phyloP scores from a whole-genome alignment of 2,888 invertebrate species.

The Amblyjoppa proteus region DNA sequence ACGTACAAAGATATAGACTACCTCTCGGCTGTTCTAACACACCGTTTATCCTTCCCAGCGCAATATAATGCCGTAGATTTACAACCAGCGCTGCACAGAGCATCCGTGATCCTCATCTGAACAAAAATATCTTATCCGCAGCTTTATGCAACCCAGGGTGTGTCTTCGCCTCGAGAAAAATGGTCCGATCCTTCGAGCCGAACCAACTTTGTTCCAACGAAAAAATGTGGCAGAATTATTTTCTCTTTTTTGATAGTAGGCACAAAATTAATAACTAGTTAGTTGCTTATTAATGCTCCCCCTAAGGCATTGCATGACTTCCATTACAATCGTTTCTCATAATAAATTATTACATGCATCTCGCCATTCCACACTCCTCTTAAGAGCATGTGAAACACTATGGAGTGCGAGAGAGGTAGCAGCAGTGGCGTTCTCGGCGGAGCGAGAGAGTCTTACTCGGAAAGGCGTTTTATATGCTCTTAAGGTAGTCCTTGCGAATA shows the following conservation, averaged over 20 bases:
- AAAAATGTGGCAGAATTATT: not conserved
- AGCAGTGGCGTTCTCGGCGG: too few relatives aligned
- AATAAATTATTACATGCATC: too few relatives aligned
- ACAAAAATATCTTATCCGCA: constrained; percentile 6
- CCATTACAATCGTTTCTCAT: too few relatives aligned
- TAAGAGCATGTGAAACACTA: too few relatives aligned
- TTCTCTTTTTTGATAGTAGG: not conserved
- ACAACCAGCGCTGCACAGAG: not conserved
- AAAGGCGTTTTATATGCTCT: too few relatives aligned
- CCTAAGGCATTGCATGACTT: too few relatives aligned
- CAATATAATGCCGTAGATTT: constrained; percentile 6
- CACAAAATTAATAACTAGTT: not conserved
- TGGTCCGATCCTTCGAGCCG: too few relatives aligned
- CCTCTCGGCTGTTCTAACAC: constrained; percentile 1
- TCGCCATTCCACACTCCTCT: too few relatives aligned
- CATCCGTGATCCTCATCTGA: constrained; percentile 4
- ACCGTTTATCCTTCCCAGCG: constrained; percentile 23
- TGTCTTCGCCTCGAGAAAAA: not conserved
- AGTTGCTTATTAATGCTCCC: not conserved
- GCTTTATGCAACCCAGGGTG: constrained; percentile 3
- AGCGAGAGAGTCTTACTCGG: too few relatives aligned
- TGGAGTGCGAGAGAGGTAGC: too few relatives aligned
- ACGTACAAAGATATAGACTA: constrained; percentile 16
- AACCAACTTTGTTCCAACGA: not conserved
- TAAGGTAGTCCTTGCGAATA: too few relatives aligned